phyloP scores from a whole-genome alignment of 2,797 vertebrate species.

The Danionella dracula region DNA sequence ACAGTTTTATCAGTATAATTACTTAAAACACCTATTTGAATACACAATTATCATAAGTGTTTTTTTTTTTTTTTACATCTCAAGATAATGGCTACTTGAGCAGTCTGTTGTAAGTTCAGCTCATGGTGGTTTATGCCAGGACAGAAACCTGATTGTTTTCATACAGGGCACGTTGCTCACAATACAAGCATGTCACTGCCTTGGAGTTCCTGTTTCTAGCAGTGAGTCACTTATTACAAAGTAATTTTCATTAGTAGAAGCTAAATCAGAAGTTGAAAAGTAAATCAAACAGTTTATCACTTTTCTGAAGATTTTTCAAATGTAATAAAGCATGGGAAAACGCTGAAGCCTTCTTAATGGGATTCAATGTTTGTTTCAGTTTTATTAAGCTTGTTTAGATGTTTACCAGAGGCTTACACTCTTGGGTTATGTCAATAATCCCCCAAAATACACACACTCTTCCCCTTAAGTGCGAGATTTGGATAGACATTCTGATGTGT shows the following conservation, averaged over 20 bases:
- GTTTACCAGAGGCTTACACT: not conserved
- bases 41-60: too few relatives aligned
- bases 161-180: not conserved
- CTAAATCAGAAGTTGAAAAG: too few relatives aligned
- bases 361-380: not conserved
- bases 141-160: constrained; percentile 4
- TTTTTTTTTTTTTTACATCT: too few relatives aligned
- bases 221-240: not conserved
- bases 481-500: not conserved
- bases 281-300: too few relatives aligned
- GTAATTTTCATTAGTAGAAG: too few relatives aligned
- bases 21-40: too few relatives aligned
- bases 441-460: not conserved
- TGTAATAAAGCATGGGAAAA: not conserved
- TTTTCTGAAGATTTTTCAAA: too few relatives aligned
- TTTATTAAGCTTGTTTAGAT: not conserved
- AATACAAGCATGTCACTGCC: not conserved
- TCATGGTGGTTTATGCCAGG: not conserved
- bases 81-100: not conserved
- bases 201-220: not conserved
- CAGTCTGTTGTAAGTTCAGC: not conserved
- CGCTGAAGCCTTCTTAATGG: not conserved
- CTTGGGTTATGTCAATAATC: not conserved
- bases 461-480: constrained; percentile 10
- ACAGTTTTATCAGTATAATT: too few relatives aligned